Evolutionary conservation across 1,140 invertebrate genomes (phyloP), one percentile per base, ranked within the genome.

Genomic region (Olivierus martensii): DNA sequence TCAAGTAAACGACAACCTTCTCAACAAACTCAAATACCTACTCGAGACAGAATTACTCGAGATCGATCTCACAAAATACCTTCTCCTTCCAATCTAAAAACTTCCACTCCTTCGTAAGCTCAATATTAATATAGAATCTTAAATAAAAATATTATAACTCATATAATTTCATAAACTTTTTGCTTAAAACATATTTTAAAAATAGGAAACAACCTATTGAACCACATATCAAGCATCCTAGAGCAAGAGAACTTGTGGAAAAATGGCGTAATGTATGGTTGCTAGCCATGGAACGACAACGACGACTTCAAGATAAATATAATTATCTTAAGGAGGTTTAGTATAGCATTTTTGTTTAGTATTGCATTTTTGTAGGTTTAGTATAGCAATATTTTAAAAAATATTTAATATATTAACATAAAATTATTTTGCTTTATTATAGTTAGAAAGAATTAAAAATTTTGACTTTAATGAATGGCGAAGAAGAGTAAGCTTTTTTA

Each of bases 381-480:
- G 2, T 15, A 4, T 9, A 3, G 11, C 3, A 41, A 11, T 19
- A n/a, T 35, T 15, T 15, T 35, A 9, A 35, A 46, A 17, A 14
- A 15, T 46, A 35, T 35, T 14, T n/a, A 7, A 43, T n/a, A 11
- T n/a, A 41, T 7, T 5, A 41, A 41, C 5, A 41, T 14, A 41
- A 41, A 41, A 2, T 41, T 44, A 44, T 18, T 44, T 28, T 28
- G 4, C 9, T 28, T 51, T 46, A 9, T 12, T 49, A 46, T 48
- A 61, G 63, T 72, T 92, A 52, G 86, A 92, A 69, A 79, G 86
- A 57, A 87, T 94, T 28, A 88, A 92, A 64, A 91, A 95, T 79
- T 99, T 99, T 75, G 91, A 90, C 63, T 99, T 95, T 88, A 93
- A 98, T 68, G 89, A 96, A 63, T 99, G 95, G 95, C 82, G 93